Conservation (phyloP, 2,113 vertebrate species). For the Cyanoderma ruficeps region DNA sequence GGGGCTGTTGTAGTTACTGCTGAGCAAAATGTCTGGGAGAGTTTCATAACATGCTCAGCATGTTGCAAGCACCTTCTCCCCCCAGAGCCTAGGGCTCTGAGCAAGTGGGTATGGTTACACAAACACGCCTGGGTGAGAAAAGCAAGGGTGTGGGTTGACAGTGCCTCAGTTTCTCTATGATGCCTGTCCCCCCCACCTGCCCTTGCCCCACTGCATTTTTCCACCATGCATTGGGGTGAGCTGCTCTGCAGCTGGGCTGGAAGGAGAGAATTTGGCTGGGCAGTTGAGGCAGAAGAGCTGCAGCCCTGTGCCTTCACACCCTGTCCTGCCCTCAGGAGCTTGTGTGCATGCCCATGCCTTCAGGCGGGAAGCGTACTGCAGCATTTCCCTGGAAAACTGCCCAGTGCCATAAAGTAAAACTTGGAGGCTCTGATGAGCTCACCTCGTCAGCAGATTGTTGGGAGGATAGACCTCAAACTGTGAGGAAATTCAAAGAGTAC, state of each 20-base stretch:
- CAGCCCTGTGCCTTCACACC: background rate
- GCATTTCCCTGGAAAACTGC: background rate
- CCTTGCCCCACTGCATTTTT: background rate
- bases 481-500: background rate
- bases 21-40: constrained; percentile 18
- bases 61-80: constrained; percentile 21
- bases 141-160: constrained; percentile 14
- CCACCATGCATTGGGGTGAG: fast-evolving
- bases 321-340: background rate
- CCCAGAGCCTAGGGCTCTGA: background rate
- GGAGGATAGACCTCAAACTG: background rate
- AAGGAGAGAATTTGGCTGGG: background rate
- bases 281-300: background rate
- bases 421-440: constrained; percentile 13
- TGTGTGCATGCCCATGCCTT: background rate
- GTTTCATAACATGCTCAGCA: background rate
- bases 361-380: constrained; percentile 10
- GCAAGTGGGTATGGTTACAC: constrained; percentile 20
- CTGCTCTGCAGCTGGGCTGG: background rate
- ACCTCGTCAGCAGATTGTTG: constrained; percentile 16
- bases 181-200: background rate
- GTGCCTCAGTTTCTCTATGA: background rate
- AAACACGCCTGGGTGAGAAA: background rate
- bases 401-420: background rate
- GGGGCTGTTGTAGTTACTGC: background rate